phyloP scores from a whole-genome alignment of 1,140 invertebrate genomes.

The Dendroctonus ponderosae region DNA sequence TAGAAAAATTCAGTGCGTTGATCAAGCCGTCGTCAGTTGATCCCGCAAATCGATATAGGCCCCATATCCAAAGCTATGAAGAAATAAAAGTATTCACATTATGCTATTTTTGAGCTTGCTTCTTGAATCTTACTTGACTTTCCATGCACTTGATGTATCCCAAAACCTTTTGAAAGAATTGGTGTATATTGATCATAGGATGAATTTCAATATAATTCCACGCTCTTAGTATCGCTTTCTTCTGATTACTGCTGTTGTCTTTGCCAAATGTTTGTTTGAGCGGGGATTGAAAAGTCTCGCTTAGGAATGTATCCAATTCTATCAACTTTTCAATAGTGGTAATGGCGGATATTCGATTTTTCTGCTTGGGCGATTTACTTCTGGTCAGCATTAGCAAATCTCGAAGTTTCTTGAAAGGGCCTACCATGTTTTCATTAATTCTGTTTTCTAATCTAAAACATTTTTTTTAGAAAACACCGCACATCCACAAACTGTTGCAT shows the following conservation, averaged over 20 bases:
- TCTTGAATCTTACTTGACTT: conserved; percentile 36
- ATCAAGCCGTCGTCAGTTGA: conserved; percentile 40
- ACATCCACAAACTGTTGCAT: too few relatives aligned
- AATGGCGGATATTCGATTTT: conserved; percentile 29
- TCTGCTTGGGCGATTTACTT: conserved; percentile 33
- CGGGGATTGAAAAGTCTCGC: conserved; percentile 32
- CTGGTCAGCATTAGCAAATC: conserved; percentile 42
- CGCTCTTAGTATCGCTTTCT: conserved; percentile 44
- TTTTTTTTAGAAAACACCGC: not conserved
- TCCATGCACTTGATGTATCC: conserved; percentile 48
- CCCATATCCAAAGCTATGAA: conserved; percentile 48
- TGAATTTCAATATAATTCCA: conserved; percentile 46
- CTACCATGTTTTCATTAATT: conserved; percentile 46
- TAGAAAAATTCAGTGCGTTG: conserved; percentile 17
- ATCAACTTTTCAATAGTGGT: conserved; percentile 43
- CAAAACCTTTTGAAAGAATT: conserved; percentile 43
- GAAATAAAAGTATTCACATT: conserved; percentile 9
- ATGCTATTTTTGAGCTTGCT: not conserved
- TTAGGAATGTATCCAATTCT: conserved; percentile 42
- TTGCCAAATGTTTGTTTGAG: conserved; percentile 41
- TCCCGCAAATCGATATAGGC: conserved; percentile 41
- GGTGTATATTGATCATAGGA: conserved; percentile 46
- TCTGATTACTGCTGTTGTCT: conserved; percentile 43
- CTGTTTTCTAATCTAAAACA: conserved; percentile 40
- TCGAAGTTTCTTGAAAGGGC: conserved; percentile 44